Evolutionary conservation across 2,888 invertebrate genomes (phyloP).

Genomic region (Scrobipalpa atriplicella): DNA sequence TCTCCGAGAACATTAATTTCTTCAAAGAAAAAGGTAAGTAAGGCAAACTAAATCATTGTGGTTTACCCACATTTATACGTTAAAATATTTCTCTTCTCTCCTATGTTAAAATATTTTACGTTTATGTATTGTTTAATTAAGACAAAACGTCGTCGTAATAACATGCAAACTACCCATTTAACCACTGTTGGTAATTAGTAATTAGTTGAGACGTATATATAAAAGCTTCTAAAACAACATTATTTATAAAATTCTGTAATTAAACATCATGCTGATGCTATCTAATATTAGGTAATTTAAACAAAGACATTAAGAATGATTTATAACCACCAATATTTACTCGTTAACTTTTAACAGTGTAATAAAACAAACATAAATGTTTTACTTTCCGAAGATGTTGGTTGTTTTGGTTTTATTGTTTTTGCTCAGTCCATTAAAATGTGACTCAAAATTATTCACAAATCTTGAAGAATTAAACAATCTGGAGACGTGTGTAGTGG

Average conservation of each 20-base stretch:
- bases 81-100: too few relatives aligned
- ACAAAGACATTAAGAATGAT: not conserved
- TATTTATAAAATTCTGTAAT: not conserved
- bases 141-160: not conserved
- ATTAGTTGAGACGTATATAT: not conserved
- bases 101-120: not conserved
- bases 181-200: not conserved
- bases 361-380: not conserved
- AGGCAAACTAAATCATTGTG: too few relatives aligned
- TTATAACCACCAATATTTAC: not conserved
- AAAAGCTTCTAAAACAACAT: not conserved
- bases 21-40: not conserved
- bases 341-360: not conserved
- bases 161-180: not conserved
- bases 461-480: not conserved
- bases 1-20: not conserved
- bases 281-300: constrained; percentile 1
- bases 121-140: not conserved
- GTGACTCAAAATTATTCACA: not conserved
- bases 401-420: not conserved
- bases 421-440: not conserved
- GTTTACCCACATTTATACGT: too few relatives aligned
- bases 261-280: not conserved
- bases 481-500: not conserved
- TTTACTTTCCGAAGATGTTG: not conserved